Evolutionary conservation across 2,797 vertebrate genomes (phyloP), one percentile per base, ranked within the genome.

Genomic region (Peromyscus nudipes): DNA sequence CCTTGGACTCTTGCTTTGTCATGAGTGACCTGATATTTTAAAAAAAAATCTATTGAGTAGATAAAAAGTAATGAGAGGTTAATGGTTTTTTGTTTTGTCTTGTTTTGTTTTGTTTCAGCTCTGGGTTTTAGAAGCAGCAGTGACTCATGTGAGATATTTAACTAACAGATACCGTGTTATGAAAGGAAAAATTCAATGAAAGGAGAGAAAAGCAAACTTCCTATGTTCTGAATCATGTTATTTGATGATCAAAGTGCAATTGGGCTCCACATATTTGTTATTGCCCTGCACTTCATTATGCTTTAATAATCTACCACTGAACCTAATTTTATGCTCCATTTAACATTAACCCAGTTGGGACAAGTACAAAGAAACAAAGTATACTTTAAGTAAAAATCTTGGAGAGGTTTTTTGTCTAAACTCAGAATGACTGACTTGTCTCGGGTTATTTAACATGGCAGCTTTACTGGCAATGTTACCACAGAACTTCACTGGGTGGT

Each of bases 261-360:
- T 92, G 94, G 49, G 29, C 37, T 49, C 46, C 43, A 76, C 27
- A 31, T 81, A 83, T 95, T 92, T 85, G 37, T 93, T 65, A 80
- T 46, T 96, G 49, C 62, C 81, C 65, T 89, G 93, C 92, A 93
- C 79, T 85, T 75, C 88, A 77, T 88, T 85, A 91, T 83, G 40
- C 76, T 94, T 83, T 85, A 79, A 85, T 88, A 92, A 94, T 64
- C 52, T 60, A 57, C 46, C 49, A 46, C 25, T 79, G 84, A 96
- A 34, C n/a, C 71, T 93, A 82, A 90, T 94, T 92, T 92, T 97
- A 84, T 85, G 64, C 40, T 96, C 73, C 57, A 95, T 75, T 97
- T 96, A 94, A 91, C 73, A 77, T 94, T 73, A 95, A 94, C 52
- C 62, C 76, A 57, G 0, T 71, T 64, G 43, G 49, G 82, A 71